A percentile compares a stretch with the other conserved stretches of the same genome.
These are phyloP conservation scores for Paralichthys olivaceus DNA, from an alignment of 2,113 vertebrate species.

Conservation along the genomic window DNA sequence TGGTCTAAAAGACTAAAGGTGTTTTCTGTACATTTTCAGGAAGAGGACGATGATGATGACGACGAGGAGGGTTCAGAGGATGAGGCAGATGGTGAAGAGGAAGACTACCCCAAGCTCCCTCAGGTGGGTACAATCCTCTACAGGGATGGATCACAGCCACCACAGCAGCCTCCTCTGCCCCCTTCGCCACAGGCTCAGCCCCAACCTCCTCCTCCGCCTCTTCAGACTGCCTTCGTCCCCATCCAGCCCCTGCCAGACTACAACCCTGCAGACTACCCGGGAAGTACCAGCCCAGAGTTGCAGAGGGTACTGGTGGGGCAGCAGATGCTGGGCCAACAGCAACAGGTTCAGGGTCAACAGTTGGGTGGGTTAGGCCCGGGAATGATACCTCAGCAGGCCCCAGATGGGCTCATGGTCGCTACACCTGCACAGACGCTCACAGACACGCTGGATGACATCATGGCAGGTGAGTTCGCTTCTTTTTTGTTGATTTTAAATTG, in stretches of 20 bases:
- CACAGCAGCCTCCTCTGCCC: constrained; percentile 76
- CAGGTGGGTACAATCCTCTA: constrained; percentile 91
- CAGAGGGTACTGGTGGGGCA: constrained; percentile 94
- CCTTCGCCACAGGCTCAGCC: constrained; percentile 81
- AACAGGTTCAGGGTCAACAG: constrained; percentile 75
- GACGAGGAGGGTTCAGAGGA: constrained; percentile 90
- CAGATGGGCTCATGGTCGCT: constrained; percentile 80
- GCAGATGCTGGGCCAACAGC: constrained; percentile 79
- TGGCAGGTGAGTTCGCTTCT: constrained; percentile 89
- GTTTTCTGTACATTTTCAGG: constrained; percentile 48
- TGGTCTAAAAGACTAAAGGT: neutral
- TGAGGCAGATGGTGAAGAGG: constrained; percentile 88
- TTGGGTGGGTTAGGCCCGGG: constrained; percentile 91
- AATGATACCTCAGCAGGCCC: constrained; percentile 91
- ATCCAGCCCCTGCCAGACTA: constrained; percentile 94
- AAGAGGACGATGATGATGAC: constrained; percentile 85
- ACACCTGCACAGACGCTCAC: constrained; percentile 88
- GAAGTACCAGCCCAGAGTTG: constrained; percentile 91
- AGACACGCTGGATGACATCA: constrained; percentile 99
- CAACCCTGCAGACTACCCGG: constrained; percentile 90
- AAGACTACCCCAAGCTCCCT: constrained; percentile 92
- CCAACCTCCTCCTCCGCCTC: constrained; percentile 77
- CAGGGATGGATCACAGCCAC: constrained; percentile 85
- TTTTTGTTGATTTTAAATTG: neutral
- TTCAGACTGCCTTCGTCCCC: constrained; percentile 90